phyloP scores from a whole-genome alignment of 2,888 invertebrate genomes.

The Drosophila tanythrix region DNA sequence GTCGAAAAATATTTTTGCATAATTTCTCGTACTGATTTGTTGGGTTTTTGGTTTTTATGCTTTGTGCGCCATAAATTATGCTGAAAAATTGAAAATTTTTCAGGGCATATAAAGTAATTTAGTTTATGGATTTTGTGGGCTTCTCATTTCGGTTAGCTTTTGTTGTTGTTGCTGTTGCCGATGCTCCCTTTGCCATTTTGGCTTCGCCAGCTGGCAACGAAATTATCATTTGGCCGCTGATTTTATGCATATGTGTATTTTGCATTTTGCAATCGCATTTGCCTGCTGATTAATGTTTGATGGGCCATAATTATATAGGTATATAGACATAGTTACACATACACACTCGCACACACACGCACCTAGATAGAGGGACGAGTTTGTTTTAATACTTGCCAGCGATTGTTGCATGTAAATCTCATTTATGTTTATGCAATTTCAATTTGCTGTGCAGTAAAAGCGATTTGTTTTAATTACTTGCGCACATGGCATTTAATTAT shows the following conservation, averaged over 20 bases:
- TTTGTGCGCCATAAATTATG: conserved; percentile 75
- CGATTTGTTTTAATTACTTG: conserved; percentile 81
- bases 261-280: conserved; percentile 54
- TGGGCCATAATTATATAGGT: conserved; percentile 71
- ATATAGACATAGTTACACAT: conserved; percentile 35
- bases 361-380: neutral
- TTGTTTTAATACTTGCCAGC: neutral
- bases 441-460: conserved; percentile 74
- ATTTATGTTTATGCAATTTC: conserved; percentile 76
- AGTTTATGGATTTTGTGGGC: conserved; percentile 57
- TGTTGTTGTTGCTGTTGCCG: conserved; percentile 22
- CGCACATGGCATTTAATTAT: conserved; percentile 81
- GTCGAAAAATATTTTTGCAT: conserved; percentile 73
- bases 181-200: conserved; percentile 11
- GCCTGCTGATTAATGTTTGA: conserved; percentile 78
- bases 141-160: conserved; percentile 28
- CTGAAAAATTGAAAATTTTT: conserved; percentile 64
- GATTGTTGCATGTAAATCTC: conserved; percentile 63
- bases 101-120: conserved; percentile 69
- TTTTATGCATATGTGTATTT: conserved; percentile 33
- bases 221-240: conserved; percentile 70
- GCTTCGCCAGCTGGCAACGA: conserved; percentile 48
- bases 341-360: conserved; percentile 3
- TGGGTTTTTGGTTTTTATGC: conserved; percentile 72
- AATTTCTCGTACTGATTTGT: conserved; percentile 74